phyloP scores from a whole-genome alignment of 2,113 vertebrate genomes.

The Eudorcas thomsonii region DNA sequence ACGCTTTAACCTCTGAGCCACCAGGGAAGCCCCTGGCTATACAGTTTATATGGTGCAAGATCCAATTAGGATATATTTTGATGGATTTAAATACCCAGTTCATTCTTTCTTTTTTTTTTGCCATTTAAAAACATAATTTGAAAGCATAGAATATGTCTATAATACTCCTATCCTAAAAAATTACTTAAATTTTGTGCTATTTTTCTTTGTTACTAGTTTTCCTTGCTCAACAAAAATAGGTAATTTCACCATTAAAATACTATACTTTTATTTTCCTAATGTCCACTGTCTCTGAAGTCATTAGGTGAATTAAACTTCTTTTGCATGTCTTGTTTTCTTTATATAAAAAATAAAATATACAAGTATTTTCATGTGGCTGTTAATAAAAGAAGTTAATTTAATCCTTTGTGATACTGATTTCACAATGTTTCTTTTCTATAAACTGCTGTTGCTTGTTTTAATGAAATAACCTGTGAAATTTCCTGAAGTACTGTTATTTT shows the following conservation, averaged over 20 bases:
- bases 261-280: not conserved
- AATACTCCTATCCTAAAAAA: not conserved
- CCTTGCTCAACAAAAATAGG: not conserved
- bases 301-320: not conserved
- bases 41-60: not conserved
- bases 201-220: constrained; percentile 10
- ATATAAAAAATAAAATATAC: not conserved
- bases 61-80: not conserved
- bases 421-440: constrained; percentile 41
- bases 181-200: not conserved
- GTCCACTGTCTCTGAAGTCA: not conserved
- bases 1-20: too few relatives aligned
- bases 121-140: not conserved
- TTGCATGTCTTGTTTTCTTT: not conserved
- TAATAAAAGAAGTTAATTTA: constrained; percentile 21
- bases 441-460: constrained; percentile 39
- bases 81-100: not conserved
- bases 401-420: constrained; percentile 4
- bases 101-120: not conserved
- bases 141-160: not conserved
- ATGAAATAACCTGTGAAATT: constrained; percentile 47
- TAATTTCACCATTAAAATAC: not conserved
- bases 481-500: constrained; percentile 36
- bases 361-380: not conserved
- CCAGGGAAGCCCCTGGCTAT: not conserved